phyloP scores from a whole-genome alignment of 2,113 vertebrate genomes.

The Elaphurus davidianus region DNA sequence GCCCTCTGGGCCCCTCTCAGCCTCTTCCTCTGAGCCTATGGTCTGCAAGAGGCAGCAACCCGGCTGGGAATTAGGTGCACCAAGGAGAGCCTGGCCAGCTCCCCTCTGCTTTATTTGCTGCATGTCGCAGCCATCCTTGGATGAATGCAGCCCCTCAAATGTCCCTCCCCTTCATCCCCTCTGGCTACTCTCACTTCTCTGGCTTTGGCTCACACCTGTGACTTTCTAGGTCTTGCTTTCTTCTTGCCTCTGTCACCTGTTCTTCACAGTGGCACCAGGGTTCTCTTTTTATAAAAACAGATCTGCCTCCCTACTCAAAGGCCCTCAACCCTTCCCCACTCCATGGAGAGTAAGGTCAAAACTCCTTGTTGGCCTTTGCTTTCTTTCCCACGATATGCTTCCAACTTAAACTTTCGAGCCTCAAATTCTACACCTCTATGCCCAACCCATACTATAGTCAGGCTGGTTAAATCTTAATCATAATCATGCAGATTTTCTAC shows the following conservation, averaged over 20 bases:
- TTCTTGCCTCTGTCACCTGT: not conserved
- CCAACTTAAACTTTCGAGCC: not conserved
- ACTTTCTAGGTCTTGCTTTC: not conserved
- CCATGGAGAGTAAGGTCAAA: not conserved
- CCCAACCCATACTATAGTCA: not conserved
- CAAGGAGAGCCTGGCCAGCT: not conserved
- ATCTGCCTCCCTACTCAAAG: not conserved
- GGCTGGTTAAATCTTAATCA: not conserved
- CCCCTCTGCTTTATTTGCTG: not conserved
- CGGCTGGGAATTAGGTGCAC: fast-evolving
- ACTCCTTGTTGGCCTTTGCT: not conserved
- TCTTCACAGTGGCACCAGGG: not conserved
- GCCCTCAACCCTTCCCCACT: not conserved
- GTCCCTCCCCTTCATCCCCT: fast-evolving
- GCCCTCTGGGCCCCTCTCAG: not conserved
- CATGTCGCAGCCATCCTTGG: not conserved
- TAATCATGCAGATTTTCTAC: not conserved
- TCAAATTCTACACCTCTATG: not conserved
- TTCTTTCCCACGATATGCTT: not conserved
- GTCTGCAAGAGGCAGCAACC: not conserved
- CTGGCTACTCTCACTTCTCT: not conserved
- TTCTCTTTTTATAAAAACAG: not conserved
- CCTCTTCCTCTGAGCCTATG: not conserved
- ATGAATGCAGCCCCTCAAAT: not conserved
- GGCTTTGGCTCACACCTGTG: not conserved